Evolutionary conservation across 2,888 invertebrate genomes (phyloP), one percentile per base, ranked within the genome.

Genomic region (Candidula unifasciata): DNA sequence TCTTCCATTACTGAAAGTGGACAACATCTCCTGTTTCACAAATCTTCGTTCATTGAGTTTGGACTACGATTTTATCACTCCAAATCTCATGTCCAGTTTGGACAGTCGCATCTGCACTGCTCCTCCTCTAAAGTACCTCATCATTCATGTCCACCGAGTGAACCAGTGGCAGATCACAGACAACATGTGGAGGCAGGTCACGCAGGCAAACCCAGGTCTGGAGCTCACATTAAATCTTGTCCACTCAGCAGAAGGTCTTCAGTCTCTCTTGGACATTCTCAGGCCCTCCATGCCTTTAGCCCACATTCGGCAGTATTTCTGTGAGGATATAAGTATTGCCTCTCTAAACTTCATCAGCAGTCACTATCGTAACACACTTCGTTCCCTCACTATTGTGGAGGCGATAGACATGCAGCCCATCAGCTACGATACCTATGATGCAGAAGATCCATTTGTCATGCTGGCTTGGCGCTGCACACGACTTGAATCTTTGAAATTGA

Each of bases 251-350:
- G 95, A 95, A 89, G 96, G 96, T 78, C 80, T 87, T 18, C 76
- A 95, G 87, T 94, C 95, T 86, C 93, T 96, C 87, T 95, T 96
- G 85, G 94, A 95, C 87, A 96, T 96, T 88, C 93, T 96, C 80
- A 95, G 95, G 88, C 95, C 95, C 73, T 95, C 95, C 84, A 96
- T 96, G 96, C 96, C 96, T 30, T 94, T 96, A 35, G 95, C 96
- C 35, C 96, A 96, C 93, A 94, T 96, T 80, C 95, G 96, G 91
- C 96, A 96, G 83, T 95, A 96, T 89, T 96, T 96, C 94, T 96
- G 96, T 93, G 96, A 96, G 93, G 94, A 94, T 92, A 93, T 96
- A 80, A 96, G 95, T 90, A 91, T 95, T 85, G 93, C 94, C 69
- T 95, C 95, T 60, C 93, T 96, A 76, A 94, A 95, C 90, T 93